A percentile compares a stretch with the other conserved stretches of the same genome.
Evolutionary conservation across 1,140 invertebrate species (phyloP).

Genomic region (Acromyrmex echinatior): DNA sequence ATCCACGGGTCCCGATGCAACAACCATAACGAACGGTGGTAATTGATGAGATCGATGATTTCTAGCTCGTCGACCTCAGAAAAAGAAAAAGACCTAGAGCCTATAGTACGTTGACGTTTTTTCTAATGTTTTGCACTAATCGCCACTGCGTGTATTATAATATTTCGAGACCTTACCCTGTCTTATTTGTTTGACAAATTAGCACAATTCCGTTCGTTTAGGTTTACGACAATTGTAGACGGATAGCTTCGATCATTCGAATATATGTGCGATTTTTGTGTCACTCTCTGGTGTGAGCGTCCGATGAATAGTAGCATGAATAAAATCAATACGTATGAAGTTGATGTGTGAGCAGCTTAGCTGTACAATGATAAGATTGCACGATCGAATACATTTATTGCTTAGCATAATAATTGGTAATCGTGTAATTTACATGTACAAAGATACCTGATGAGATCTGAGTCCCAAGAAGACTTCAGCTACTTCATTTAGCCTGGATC

Average conservation of each 20-base stretch:
- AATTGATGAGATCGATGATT: conserved; percentile 31
- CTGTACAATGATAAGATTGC: conserved; percentile 48
- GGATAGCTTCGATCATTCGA: conserved; percentile 76
- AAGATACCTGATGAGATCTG: conserved; percentile 20
- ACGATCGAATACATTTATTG: conserved; percentile 57
- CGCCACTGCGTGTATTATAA: conserved; percentile 45
- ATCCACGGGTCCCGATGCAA: conserved; percentile 83
- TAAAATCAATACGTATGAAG: conserved; percentile 40
- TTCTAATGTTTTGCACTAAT: conserved; percentile 59
- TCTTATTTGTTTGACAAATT: conserved; percentile 68
- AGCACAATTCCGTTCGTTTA: conserved; percentile 69
- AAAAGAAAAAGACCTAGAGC: conserved; percentile 62
- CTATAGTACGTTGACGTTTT: conserved; percentile 50
- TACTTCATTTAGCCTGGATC: background rate
- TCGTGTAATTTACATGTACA: conserved; percentile 53
- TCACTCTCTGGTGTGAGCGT: conserved; percentile 60
- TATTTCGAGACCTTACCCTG: conserved; percentile 19
- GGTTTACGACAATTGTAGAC: conserved; percentile 45
- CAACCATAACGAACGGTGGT: conserved; percentile 76
- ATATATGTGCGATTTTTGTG: conserved; percentile 60
- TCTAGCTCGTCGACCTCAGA: background rate
- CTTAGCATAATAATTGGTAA: conserved; percentile 60
- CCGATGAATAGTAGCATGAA: conserved; percentile 35
- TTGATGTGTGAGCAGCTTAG: conserved; percentile 59
- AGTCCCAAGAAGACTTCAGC: conserved; percentile 8